These are phyloP conservation scores for Peromyscus californicus DNA, from an alignment of 2,113 vertebrate genomes.

Conservation along the genomic window DNA sequence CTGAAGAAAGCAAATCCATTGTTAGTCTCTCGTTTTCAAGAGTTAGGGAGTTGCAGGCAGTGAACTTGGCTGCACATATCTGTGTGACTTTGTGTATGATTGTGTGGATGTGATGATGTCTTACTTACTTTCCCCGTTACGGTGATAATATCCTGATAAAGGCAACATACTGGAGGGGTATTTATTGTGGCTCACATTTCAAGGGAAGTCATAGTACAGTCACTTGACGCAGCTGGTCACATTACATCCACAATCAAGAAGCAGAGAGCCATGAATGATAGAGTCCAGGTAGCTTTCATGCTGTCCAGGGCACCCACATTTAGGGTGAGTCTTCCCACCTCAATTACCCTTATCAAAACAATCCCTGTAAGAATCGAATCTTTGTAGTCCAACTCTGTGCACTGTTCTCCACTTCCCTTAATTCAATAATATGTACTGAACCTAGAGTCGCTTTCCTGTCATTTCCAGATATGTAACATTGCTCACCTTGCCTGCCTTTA, in stretches of 20 bases:
- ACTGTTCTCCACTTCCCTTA: neutral
- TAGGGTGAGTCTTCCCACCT: neutral
- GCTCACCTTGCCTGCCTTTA: conserved; percentile 34
- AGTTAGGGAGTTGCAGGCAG: neutral
- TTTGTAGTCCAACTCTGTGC: neutral
- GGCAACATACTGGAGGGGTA: neutral
- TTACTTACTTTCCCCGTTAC: neutral
- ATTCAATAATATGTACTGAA: neutral
- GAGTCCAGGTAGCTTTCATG: neutral
- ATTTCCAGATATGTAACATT: conserved; percentile 1
- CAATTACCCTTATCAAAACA: neutral
- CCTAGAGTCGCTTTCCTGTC: conserved; percentile 17
- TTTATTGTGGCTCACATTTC: neutral
- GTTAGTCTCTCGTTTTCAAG: neutral
- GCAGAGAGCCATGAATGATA: neutral
- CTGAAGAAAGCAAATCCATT: neutral
- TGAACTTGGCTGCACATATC: neutral
- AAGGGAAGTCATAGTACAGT: neutral
- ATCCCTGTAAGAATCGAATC: conserved; percentile 2
- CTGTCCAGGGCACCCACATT: neutral
- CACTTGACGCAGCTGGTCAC: neutral
- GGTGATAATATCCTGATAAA: neutral
- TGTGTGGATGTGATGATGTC: neutral
- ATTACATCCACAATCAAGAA: no score
- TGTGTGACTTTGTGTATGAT: neutral